Conservation (phyloP, 64 coral and sea anemone genomes). For the Pachyseris speciosa region DNA sequence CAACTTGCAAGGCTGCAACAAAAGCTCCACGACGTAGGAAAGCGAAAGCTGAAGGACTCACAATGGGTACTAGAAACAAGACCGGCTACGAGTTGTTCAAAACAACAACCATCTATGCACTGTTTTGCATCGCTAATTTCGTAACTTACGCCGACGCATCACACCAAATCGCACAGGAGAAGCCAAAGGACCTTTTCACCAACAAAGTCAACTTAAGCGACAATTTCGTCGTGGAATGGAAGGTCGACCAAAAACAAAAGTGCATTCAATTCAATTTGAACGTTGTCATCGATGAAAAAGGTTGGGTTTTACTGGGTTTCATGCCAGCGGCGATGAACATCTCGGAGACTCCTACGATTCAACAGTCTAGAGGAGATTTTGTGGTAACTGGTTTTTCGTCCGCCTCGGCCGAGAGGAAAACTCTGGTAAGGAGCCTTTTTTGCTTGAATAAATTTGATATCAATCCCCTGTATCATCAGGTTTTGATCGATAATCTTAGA, state of each 20-base stretch:
- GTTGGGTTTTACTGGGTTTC: slow-evolving; percentile 58
- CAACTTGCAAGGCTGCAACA: no score
- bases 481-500: no score
- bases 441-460: no score
- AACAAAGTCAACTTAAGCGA: slow-evolving; percentile 21
- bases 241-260: neutral
- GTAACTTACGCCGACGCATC: neutral
- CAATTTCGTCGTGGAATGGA: slow-evolving; percentile 39
- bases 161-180: neutral
- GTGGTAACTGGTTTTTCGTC: slow-evolving; percentile 16
- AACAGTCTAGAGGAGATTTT: slow-evolving; percentile 39
- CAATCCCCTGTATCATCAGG: no score
- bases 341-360: neutral
- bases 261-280: slow-evolving; percentile 41
- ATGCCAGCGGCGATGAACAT: neutral
- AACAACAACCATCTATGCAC: neutral
- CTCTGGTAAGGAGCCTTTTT: neutral
- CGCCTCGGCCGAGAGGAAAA: neutral
- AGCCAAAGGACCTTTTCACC: neutral
- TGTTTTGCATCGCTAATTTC: neutral
- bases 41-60: no score
- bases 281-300: slow-evolving; percentile 11
- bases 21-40: no score
- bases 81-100: neutral
- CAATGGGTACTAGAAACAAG: neutral